Evolutionary conservation across 2,888 invertebrate species (phyloP), one percentile per base, ranked within the genome.

Genomic region (Agapetus fuscipes): DNA sequence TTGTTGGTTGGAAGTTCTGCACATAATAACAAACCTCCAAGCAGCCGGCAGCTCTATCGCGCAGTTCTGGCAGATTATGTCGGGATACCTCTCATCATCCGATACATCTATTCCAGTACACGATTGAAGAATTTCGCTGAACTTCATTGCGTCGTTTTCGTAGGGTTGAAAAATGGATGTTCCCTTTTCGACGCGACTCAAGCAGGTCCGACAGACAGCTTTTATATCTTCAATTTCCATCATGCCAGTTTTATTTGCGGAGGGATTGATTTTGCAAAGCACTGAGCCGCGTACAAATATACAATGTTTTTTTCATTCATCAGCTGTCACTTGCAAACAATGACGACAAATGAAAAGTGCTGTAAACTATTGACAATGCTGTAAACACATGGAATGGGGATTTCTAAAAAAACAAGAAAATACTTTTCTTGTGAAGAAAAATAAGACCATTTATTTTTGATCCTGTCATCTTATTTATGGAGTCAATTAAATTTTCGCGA

Each of bases 1-100:
- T 12, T 28, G 4, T 13, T 3, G 17, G 6, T 39, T 17, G 9
- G 43, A 43, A 1, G 17, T 17, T 25, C 33, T 31, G 26, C 43
- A 43, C 39, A 39, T 39, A 13, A 20, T 31, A 4, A 43, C 13
- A 11, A 43, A 43, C 17, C 29, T 43, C 32, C 39, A 43, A 11
- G 17, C 35, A 7, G 34, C 11, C 3, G 35, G 39, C 6, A 43
- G 29, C 13, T 35, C 24, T 3, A 36, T 14, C 12, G 16, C 20
- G 29, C 43, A 43, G 5, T 27, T 20, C 28, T 28, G 28, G 16
- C 43, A 43, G 11, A 43, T 28, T 14, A 26, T 28, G 15, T 35
- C 17, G 6, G 43, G 43, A 25, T 25, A 28, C 10, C 28, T 17
- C 16, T 39, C 35, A 12, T 24, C 36, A 17, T 32, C 14, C 10